Conservation (phyloP, 2,113 vertebrate species). For the Myiozetetes cayanensis region DNA sequence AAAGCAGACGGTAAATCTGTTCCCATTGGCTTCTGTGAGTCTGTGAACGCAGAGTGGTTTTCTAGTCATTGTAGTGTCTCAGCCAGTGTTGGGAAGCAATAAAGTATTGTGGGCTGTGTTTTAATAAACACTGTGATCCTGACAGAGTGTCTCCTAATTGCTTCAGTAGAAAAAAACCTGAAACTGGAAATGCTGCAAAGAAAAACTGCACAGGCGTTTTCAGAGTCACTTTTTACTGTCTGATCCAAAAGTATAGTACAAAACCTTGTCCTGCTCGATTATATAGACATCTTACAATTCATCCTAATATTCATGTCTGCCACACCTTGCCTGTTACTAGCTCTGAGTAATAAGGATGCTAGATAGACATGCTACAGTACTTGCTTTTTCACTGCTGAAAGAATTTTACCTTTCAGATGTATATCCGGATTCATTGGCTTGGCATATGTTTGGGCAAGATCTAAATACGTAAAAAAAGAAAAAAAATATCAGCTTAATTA, state of each 20-base stretch:
- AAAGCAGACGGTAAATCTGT: background rate
- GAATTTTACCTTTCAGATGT: conserved; percentile 3
- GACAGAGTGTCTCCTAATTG: background rate
- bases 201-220: background rate
- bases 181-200: background rate
- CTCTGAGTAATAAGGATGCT: background rate
- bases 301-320: background rate
- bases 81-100: background rate
- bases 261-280: background rate
- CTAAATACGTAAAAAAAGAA: conserved; percentile 44
- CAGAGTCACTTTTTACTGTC: background rate
- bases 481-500: background rate
- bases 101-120: background rate
- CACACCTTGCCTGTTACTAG: background rate
- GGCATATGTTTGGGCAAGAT: conserved; percentile 27
- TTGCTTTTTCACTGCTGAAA: background rate
- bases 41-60: background rate
- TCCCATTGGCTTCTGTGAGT: background rate
- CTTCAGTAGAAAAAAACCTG: background rate
- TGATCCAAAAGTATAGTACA: background rate
- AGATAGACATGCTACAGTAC: background rate
- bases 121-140: conserved; percentile 1
- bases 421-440: background rate
- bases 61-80: background rate
- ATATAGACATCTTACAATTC: background rate